Evolutionary conservation across 2,888 invertebrate genomes (phyloP).

Genomic region (Escarpia spicata): DNA sequence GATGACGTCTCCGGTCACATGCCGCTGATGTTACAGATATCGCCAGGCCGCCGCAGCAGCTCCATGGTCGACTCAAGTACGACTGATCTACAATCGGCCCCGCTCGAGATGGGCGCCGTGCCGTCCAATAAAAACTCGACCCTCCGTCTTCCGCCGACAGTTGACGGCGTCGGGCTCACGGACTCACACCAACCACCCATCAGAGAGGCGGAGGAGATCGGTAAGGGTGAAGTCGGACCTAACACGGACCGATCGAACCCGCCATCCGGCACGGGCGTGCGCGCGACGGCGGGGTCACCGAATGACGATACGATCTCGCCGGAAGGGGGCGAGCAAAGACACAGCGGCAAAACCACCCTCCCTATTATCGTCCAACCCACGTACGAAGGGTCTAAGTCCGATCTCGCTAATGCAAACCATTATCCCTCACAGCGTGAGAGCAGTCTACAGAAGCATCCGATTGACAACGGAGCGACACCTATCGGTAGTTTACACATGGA

Average conservation of each 20-base stretch:
- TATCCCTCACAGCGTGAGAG: not conserved
- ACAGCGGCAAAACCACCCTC: not conserved
- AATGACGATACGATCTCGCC: not conserved
- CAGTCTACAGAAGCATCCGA: not conserved
- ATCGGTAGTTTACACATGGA: not conserved
- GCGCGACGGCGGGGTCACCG: not conserved
- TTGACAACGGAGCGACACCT: not conserved
- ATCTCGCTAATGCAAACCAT: not conserved
- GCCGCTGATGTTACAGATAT: conserved; percentile 18
- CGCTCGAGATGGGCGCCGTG: not conserved
- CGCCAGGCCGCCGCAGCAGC: not conserved
- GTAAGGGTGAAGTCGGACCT: not conserved
- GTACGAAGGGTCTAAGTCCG: not conserved
- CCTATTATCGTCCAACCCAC: not conserved
- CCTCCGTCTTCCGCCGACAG: not conserved
- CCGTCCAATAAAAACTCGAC: not conserved
- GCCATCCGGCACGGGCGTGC: not conserved
- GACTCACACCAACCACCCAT: not conserved
- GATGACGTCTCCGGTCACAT: not conserved
- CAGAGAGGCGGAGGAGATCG: not conserved
- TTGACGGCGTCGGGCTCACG: not conserved
- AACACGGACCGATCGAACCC: not conserved
- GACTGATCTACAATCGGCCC: not conserved
- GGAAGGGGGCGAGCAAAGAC: not conserved
- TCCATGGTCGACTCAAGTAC: not conserved